phyloP scores from a whole-genome alignment of 2,888 invertebrate genomes.

The Limenitis camilla region DNA sequence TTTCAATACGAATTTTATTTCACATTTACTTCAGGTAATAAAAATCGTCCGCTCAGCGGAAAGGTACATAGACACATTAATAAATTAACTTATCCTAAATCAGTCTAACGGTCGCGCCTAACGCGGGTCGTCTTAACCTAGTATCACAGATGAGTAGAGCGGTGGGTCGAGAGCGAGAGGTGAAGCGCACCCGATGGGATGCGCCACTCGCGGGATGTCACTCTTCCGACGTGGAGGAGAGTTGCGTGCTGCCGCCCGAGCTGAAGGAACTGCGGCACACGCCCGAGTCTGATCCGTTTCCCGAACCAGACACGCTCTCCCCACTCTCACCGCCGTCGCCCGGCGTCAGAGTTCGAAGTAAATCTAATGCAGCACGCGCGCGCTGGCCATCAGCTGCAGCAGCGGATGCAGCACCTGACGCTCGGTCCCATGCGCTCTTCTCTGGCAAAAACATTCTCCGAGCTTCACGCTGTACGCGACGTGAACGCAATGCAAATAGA shows the following conservation, averaged over 20 bases:
- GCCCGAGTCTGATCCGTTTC: slow-evolving; percentile 67
- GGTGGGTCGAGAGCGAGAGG: slow-evolving; percentile 59
- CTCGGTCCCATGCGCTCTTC: slow-evolving; percentile 65
- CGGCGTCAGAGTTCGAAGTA: slow-evolving; percentile 60
- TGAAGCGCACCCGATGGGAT: slow-evolving; percentile 50
- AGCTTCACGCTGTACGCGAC: slow-evolving; percentile 31
- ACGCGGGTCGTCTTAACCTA: slow-evolving; percentile 66
- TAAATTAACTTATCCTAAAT: slow-evolving; percentile 72
- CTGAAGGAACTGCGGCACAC: slow-evolving; percentile 77
- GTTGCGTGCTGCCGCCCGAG: slow-evolving; percentile 77
- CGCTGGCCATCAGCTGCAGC: slow-evolving; percentile 73
- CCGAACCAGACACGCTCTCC: slow-evolving; percentile 33
- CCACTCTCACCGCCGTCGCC: slow-evolving; percentile 49
- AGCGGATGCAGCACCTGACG: slow-evolving; percentile 69
- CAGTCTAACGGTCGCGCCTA: slow-evolving; percentile 72
- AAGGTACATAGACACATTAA: slow-evolving; percentile 71
- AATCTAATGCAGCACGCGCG: slow-evolving; percentile 59
- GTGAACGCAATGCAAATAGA: slow-evolving; percentile 16
- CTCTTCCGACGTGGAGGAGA: slow-evolving; percentile 77
- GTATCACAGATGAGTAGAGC: slow-evolving; percentile 74
- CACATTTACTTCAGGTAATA: slow-evolving; percentile 64
- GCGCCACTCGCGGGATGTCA: slow-evolving; percentile 43
- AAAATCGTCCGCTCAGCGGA: slow-evolving; percentile 69
- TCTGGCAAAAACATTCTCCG: slow-evolving; percentile 46
- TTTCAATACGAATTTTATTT: slow-evolving; percentile 59